Evolutionary conservation across 2,888 invertebrate species (phyloP), one percentile per base, ranked within the genome.

Genomic region (Agonopterix arenella): DNA sequence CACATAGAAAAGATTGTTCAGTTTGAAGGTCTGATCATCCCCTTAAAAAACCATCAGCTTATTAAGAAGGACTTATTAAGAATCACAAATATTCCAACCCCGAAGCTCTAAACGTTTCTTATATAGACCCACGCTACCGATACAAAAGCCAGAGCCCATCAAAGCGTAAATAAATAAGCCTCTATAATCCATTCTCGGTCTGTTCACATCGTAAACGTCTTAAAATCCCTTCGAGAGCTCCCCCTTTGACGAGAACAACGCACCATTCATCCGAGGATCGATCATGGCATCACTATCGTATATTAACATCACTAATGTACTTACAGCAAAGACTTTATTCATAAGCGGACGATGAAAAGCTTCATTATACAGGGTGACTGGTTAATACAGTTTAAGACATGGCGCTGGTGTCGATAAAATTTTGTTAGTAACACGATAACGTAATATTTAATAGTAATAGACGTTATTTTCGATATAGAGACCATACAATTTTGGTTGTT

Each of bases 221-320:
- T 45, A 8, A 37, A 45, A 43, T 11, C 43, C 43, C 44, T 44
- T 44, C 11, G 13, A 37, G 45, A 37, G 45, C n/a, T 43, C 36
- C 10, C 28, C 46, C 46, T 38, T 38, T 44, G 38, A 44, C 10
- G 37, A 28, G 48, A 48, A 48, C 48, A 48, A 48, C 13, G 38
- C 8, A 8, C 48, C 40, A 48, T 48, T 48, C 44, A 45, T 41
- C 13, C 36, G 45, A 65, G 70, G 66, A 78, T 80, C 81, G 77
- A 80, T 82, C 78, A 78, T 74, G 71, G 67, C 28, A 66, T 68
- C 73, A 70, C 71, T 76, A 81, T 80, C 76, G 75, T 67, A 67
- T 80, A 83, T 82, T 84, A 81, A 76, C 78, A 76, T 82, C 77
- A 70, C 67, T 83, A 84, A 84, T 83, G 79, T 80, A 68, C 77